These are phyloP conservation scores for Clinocottus analis DNA, from an alignment of 2,113 vertebrate species.

Conservation along the genomic window DNA sequence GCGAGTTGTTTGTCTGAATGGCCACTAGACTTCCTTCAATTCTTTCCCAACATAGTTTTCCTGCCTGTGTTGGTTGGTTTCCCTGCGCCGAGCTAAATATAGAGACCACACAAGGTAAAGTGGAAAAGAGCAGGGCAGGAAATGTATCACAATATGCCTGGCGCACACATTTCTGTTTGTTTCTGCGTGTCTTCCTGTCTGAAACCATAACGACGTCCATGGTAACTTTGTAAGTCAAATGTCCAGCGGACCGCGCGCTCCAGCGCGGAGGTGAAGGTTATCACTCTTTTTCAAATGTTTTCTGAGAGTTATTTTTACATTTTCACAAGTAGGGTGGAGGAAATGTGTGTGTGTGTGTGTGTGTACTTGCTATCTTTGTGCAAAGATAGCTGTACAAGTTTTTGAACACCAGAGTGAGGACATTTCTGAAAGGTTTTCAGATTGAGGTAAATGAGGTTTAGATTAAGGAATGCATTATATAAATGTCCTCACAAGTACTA, in stretches of 20 bases:
- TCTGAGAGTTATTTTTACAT: too few relatives aligned
- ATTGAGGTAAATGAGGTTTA: not conserved
- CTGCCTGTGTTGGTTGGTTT: conserved; percentile 88
- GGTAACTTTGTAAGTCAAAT: not conserved
- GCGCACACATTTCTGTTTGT: conserved; percentile 49
- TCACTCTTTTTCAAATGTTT: not conserved
- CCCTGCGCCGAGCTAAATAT: conserved; percentile 91
- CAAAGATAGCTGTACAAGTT: too few relatives aligned
- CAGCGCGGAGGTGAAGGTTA: not conserved
- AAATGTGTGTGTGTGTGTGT: too few relatives aligned
- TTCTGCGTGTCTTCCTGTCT: conserved; percentile 48
- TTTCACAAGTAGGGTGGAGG: not conserved
- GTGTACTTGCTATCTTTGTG: too few relatives aligned
- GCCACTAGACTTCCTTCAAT: conserved; percentile 95
- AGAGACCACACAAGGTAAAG: conserved; percentile 82
- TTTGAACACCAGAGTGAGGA: too few relatives aligned
- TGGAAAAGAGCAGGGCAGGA: conserved; percentile 89
- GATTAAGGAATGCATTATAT: not conserved
- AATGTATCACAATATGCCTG: conserved; percentile 84
- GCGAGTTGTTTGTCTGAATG: conserved; percentile 89
- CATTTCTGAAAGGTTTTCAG: too few relatives aligned
- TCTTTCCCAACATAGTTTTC: conserved; percentile 97
- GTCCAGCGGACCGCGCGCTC: not conserved
- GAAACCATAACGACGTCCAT: not conserved
- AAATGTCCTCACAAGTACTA: not conserved